Conservation (phyloP, 1,140 invertebrate genomes). For the Hylaeus anthracinus region DNA sequence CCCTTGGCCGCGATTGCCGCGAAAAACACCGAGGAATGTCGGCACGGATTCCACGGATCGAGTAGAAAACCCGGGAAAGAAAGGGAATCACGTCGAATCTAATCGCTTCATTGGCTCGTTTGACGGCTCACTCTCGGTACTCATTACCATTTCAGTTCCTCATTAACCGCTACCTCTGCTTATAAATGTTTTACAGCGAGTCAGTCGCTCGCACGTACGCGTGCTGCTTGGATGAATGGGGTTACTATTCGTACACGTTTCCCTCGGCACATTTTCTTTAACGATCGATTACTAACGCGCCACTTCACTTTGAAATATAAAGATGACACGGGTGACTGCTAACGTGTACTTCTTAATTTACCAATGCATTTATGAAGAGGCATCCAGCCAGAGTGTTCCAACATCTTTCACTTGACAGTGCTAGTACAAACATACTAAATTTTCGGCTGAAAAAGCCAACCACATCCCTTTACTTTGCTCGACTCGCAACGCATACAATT, state of each 20-base stretch:
- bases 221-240: neutral
- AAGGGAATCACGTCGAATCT: neutral
- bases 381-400: too few species aligned
- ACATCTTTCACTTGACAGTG: too few species aligned
- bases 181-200: conserved; percentile 4
- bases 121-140: neutral
- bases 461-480: too few species aligned
- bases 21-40: conserved; percentile 38
- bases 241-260: neutral
- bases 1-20: conserved; percentile 26
- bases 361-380: too few species aligned
- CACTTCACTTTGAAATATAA: neutral
- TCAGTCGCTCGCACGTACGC: neutral
- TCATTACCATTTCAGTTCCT: neutral
- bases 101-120: conserved; percentile 4
- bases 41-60: conserved; percentile 29
- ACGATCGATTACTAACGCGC: conserved; percentile 2
- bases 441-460: too few species aligned
- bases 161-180: neutral
- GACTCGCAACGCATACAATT: too few species aligned
- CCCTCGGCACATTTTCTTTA: neutral
- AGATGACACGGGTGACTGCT: too few species aligned
- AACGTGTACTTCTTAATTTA: too few species aligned
- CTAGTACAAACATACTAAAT: too few species aligned
- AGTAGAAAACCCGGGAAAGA: conserved; percentile 14